phyloP scores from a whole-genome alignment of 2,113 vertebrate species.

The Grammatotria lemairii region DNA sequence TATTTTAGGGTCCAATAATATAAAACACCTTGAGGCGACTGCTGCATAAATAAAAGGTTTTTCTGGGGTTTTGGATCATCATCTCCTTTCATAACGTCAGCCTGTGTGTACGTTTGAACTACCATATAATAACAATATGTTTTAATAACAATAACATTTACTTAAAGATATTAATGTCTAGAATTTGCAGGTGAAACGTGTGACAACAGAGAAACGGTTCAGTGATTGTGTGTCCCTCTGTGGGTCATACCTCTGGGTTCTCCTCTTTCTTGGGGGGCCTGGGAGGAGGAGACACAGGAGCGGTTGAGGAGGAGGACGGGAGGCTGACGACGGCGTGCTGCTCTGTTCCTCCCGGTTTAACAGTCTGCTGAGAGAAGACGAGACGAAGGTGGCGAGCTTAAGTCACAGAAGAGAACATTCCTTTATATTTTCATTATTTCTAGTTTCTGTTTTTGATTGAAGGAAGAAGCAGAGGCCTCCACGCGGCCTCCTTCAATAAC shows the following conservation, averaged over 20 bases:
- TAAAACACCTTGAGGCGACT: not conserved
- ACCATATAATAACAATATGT: not conserved
- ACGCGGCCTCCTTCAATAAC: not conserved
- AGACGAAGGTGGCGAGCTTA: not conserved
- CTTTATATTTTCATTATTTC: not conserved
- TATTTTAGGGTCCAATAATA: not conserved
- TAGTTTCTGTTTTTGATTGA: not conserved
- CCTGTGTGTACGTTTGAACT: not conserved
- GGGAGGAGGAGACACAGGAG: slow-evolving; percentile 73
- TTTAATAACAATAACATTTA: not conserved
- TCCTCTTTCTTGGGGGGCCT: slow-evolving; percentile 91
- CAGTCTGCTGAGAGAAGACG: slow-evolving; percentile 49
- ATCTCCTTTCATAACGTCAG: not conserved
- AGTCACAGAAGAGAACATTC: not conserved
- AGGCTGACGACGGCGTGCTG: slow-evolving; percentile 75
- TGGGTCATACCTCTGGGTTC: slow-evolving; percentile 83
- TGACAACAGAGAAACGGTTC: not conserved
- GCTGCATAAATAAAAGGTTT: not conserved
- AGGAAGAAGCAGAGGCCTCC: not conserved
- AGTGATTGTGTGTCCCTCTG: not conserved
- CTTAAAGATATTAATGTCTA: not conserved
- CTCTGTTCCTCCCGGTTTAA: slow-evolving; percentile 84
- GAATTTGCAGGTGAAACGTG: not conserved
- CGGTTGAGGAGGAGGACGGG: slow-evolving; percentile 70
- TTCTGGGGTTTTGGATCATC: not conserved